Evolutionary conservation across 2,113 vertebrate genomes (phyloP).

Genomic region (Dryoscopus gambensis): DNA sequence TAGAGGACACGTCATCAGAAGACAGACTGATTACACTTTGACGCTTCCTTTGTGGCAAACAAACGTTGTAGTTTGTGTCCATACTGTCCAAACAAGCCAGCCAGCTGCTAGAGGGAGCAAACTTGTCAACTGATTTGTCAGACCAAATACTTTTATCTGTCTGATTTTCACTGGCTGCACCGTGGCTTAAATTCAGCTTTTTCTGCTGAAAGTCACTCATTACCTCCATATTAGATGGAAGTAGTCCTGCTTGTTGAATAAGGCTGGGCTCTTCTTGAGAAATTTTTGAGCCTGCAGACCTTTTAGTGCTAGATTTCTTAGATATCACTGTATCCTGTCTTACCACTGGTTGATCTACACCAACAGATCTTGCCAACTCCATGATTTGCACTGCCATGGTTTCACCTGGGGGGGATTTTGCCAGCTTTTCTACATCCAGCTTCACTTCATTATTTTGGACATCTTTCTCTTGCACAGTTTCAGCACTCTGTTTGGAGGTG

Average conservation of each 20-base stretch:
- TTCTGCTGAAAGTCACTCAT: constrained; percentile 38
- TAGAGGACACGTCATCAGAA: constrained; percentile 57
- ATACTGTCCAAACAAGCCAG: constrained; percentile 35
- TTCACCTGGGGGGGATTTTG: neutral
- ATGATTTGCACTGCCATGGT: neutral
- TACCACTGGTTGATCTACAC: neutral
- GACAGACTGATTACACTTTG: constrained; percentile 57
- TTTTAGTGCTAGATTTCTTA: constrained; percentile 43
- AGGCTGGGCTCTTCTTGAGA: constrained; percentile 7
- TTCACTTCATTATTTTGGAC: neutral
- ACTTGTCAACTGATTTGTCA: constrained; percentile 26
- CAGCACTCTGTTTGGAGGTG: neutral
- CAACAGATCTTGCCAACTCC: neutral
- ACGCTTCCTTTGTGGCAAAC: constrained; percentile 14
- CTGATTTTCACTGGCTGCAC: neutral
- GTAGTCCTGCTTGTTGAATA: constrained; percentile 16
- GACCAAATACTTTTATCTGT: constrained; percentile 43
- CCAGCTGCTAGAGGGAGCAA: constrained; percentile 23
- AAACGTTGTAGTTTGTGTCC: neutral
- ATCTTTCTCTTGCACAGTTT: constrained; percentile 32
- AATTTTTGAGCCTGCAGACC: neutral
- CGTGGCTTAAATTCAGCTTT: constrained; percentile 21
- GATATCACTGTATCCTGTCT: neutral
- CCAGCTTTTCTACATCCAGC: constrained; percentile 18
- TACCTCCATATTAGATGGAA: constrained; percentile 35